phyloP scores from a whole-genome alignment of 1,140 invertebrate species.

The Pectinophora gossypiella region DNA sequence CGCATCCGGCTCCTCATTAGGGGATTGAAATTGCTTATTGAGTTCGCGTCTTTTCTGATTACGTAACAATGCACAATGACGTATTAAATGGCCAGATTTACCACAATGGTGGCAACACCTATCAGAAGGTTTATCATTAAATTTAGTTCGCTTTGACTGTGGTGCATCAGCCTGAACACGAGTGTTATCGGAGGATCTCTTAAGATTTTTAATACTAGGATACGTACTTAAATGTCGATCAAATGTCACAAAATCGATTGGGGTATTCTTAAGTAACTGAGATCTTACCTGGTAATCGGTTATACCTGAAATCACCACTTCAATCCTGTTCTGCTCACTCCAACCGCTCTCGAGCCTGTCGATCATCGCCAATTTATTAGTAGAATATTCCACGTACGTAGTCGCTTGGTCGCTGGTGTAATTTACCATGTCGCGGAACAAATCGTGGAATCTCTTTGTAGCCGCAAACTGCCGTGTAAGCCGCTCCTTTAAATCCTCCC shows the following conservation, averaged over 20 bases:
- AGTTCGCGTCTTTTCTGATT: slow-evolving; percentile 1
- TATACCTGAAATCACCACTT: slow-evolving; percentile 14
- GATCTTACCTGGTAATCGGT: slow-evolving; percentile 12
- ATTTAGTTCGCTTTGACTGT: slow-evolving; percentile 1
- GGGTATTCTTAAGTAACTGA: slow-evolving; percentile 17
- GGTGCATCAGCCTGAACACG: slow-evolving; percentile 2
- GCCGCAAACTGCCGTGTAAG: too few species aligned
- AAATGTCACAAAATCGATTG: slow-evolving; percentile 10
- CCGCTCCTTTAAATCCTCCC: too few species aligned
- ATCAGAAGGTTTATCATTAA: background rate
- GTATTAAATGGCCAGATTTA: slow-evolving; percentile 11
- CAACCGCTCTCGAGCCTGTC: too few species aligned
- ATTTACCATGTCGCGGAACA: too few species aligned
- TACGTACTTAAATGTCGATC: slow-evolving; percentile 13
- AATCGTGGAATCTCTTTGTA: too few species aligned
- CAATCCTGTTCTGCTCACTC: too few species aligned
- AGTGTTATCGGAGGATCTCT: too few species aligned
- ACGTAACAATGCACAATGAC: slow-evolving; percentile 6
- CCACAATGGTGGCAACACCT: slow-evolving; percentile 7
- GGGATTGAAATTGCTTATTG: background rate
- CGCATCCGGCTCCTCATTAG: background rate
- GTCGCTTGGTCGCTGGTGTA: too few species aligned
- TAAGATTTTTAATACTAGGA: too few species aligned
- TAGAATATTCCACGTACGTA: too few species aligned
- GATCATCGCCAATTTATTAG: too few species aligned